These are phyloP conservation scores for Drosophila ficusphila DNA, from an alignment of 1,140 invertebrate genomes.

Conservation along the genomic window DNA sequence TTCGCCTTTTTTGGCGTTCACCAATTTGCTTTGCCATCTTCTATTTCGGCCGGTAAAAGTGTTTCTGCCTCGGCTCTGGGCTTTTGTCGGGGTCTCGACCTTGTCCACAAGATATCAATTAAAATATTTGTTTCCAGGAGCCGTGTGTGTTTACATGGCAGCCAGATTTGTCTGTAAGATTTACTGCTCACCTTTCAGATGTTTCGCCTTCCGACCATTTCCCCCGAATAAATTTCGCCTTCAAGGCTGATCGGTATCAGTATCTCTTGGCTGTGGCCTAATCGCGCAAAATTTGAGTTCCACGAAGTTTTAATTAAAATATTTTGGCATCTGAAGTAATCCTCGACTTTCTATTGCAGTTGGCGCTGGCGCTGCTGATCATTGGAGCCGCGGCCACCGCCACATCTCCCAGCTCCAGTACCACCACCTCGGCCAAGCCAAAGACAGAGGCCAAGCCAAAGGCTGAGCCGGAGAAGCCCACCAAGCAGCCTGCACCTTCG, in stretches of 20 bases:
- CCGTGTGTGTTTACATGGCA: constrained; percentile 15
- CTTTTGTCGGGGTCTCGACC: constrained; percentile 51
- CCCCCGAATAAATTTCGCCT: constrained; percentile 18
- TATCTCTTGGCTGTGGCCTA: constrained; percentile 11
- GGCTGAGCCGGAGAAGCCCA: constrained; percentile 22
- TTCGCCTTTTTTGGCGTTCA: constrained; percentile 75
- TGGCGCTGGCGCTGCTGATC: constrained; percentile 62
- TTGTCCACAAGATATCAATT: constrained; percentile 52
- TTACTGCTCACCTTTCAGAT: constrained; percentile 12
- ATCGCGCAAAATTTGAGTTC: constrained; percentile 14
- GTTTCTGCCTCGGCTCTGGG: constrained; percentile 28
- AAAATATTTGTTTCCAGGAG: constrained; percentile 45
- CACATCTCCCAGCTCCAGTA: not conserved
- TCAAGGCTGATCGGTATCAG: constrained; percentile 24
- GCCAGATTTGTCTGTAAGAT: constrained; percentile 23
- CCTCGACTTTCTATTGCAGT: constrained; percentile 49
- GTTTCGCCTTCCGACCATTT: constrained; percentile 9
- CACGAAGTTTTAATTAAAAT: constrained; percentile 43
- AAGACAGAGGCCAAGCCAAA: constrained; percentile 51
- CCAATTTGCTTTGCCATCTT: constrained; percentile 59
- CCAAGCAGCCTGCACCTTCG: constrained; percentile 44
- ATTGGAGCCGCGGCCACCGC: constrained; percentile 38
- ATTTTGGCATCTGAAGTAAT: constrained; percentile 24
- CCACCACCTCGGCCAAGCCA: constrained; percentile 32
- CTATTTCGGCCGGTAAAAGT: constrained; percentile 60